Percentiles rank a stretch among this genome's conserved stretches.
Conservation (phyloP, 2,888 invertebrate species). For the Allygus modestus region DNA sequence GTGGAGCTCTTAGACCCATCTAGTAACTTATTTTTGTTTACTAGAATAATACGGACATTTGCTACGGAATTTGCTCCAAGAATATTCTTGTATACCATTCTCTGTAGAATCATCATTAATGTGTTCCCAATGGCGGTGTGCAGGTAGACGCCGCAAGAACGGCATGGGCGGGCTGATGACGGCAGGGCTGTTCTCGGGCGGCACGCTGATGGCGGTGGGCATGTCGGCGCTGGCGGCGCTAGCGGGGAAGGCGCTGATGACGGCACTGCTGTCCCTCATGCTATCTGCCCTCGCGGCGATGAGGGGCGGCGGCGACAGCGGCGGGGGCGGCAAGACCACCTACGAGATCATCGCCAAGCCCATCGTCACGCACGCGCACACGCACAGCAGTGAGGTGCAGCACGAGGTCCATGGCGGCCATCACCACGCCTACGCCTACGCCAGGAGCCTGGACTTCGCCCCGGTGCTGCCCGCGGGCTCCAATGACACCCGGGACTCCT, state of each 20-base stretch:
- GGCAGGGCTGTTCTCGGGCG: slow-evolving; percentile 80
- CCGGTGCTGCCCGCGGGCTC: slow-evolving; percentile 41
- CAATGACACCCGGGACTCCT: not conserved
- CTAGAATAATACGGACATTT: too few relatives aligned
- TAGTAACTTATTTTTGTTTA: too few relatives aligned
- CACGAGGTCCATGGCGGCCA: slow-evolving; percentile 76
- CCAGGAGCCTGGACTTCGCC: slow-evolving; percentile 72
- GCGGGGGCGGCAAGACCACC: slow-evolving; percentile 78
- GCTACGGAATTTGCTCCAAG: too few relatives aligned
- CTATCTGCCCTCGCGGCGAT: slow-evolving; percentile 87
- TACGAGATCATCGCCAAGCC: slow-evolving; percentile 92
- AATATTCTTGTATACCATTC: too few relatives aligned
- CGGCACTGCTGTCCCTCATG: slow-evolving; percentile 87
- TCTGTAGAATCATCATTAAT: too few relatives aligned
- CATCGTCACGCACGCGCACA: slow-evolving; percentile 84
- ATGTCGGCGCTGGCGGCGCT: slow-evolving; percentile 86
- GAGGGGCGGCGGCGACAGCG: slow-evolving; percentile 75
- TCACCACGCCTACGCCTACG: slow-evolving; percentile 72
- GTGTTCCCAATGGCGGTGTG: not conserved
- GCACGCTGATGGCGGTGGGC: slow-evolving; percentile 85
- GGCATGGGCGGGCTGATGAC: slow-evolving; percentile 75
- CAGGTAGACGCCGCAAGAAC: slow-evolving; percentile 73
- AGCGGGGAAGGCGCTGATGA: slow-evolving; percentile 91
- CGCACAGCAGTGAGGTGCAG: slow-evolving; percentile 82
- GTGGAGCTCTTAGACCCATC: too few relatives aligned